A percentile compares a stretch with the other conserved stretches of the same genome.
Evolutionary conservation across 2,888 invertebrate genomes (phyloP).

Genomic region (Tachystola acroxantha): DNA sequence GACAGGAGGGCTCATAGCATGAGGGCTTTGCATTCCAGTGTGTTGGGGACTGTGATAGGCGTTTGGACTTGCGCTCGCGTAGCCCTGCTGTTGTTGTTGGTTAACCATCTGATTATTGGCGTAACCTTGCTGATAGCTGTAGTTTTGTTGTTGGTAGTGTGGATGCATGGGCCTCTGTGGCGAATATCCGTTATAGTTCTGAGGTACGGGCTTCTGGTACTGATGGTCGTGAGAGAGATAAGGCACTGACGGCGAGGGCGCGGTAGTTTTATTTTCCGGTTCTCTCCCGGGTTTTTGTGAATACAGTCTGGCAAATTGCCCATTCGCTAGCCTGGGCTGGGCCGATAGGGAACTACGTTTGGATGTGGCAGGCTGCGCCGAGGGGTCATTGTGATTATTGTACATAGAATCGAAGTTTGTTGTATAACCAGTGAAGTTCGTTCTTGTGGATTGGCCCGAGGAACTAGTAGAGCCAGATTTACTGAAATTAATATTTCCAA

Average conservation of each 20-base stretch:
- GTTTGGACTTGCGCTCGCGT: slow-evolving; percentile 53
- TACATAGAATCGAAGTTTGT: slow-evolving; percentile 70
- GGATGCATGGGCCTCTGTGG: slow-evolving; percentile 55
- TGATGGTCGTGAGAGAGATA: slow-evolving; percentile 69
- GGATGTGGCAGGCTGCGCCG: slow-evolving; percentile 47
- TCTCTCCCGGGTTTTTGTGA: slow-evolving; percentile 52
- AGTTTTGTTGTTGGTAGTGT: slow-evolving; percentile 62
- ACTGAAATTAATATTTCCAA: slow-evolving; percentile 50
- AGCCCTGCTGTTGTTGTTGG: slow-evolving; percentile 53
- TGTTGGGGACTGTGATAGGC: slow-evolving; percentile 65
- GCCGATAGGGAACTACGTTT: slow-evolving; percentile 58
- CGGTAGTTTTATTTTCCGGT: slow-evolving; percentile 40
- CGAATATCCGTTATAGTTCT: slow-evolving; percentile 57
- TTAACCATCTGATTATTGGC: slow-evolving; percentile 51
- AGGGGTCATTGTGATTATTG: slow-evolving; percentile 56
- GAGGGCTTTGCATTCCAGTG: slow-evolving; percentile 60
- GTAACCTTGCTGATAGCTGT: slow-evolving; percentile 59
- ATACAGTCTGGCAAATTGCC: slow-evolving; percentile 57
- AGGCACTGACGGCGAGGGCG: slow-evolving; percentile 43
- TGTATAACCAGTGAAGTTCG: slow-evolving; percentile 65
- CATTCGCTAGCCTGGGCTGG: slow-evolving; percentile 54
- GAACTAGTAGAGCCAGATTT: slow-evolving; percentile 74
- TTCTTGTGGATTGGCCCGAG: slow-evolving; percentile 68
- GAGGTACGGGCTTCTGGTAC: slow-evolving; percentile 57
- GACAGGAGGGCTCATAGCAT: slow-evolving; percentile 51